phyloP scores from a whole-genome alignment of 2,797 vertebrate species.

The Poeciliopsis infans region DNA sequence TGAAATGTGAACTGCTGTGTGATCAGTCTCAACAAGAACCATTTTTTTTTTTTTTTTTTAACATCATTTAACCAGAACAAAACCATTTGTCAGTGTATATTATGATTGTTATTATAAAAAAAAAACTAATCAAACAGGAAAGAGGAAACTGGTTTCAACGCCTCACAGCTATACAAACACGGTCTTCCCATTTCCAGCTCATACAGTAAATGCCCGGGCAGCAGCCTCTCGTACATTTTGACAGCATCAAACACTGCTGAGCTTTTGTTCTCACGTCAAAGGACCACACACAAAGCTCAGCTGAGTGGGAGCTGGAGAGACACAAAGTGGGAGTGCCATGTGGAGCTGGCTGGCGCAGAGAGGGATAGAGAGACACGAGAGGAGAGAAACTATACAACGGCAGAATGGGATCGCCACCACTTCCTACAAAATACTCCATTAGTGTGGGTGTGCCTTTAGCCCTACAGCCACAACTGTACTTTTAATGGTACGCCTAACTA shows the following conservation, averaged over 20 bases:
- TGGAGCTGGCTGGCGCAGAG: constrained; percentile 57
- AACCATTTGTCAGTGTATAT: constrained; percentile 6
- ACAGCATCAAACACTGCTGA: constrained; percentile 53
- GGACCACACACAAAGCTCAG: constrained; percentile 71
- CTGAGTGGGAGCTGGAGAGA: constrained; percentile 58
- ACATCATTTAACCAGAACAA: constrained; percentile 1
- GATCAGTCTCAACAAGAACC: constrained; percentile 2
- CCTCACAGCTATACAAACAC: constrained; percentile 26
- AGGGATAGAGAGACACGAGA: constrained; percentile 32
- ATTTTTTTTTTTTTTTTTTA: background rate
- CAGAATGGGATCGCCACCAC: constrained; percentile 60
- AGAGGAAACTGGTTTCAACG: constrained; percentile 13
- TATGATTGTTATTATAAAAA: constrained; percentile 10
- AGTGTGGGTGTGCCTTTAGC: constrained; percentile 64
- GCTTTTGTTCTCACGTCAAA: constrained; percentile 71
- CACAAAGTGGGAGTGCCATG: constrained; percentile 67
- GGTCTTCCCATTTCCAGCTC: constrained; percentile 49
- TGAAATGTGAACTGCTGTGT: constrained; percentile 12
- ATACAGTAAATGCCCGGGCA: constrained; percentile 39
- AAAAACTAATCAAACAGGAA: constrained; percentile 24
- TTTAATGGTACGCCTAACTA: constrained; percentile 34
- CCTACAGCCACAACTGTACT: constrained; percentile 53
- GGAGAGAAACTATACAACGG: constrained; percentile 62
- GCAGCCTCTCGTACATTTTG: constrained; percentile 59
- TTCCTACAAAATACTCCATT: constrained; percentile 69